Evolutionary conservation across 1,140 invertebrate species (phyloP).

Genomic region (Matsumurasca onukii): DNA sequence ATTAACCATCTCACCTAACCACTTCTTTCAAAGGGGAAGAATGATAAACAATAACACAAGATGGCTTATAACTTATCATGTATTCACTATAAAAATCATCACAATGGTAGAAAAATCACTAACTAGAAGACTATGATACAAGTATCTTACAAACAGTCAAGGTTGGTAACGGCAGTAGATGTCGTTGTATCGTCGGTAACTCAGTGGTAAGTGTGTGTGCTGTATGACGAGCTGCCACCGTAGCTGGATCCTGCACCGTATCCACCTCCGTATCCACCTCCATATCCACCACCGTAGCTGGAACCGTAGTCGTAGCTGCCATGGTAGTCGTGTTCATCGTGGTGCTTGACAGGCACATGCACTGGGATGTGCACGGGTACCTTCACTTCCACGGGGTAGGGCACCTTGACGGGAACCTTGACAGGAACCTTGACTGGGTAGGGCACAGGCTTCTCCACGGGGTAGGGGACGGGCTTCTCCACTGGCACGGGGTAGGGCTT

Average conservation of each 20-base stretch:
- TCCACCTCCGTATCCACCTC: conserved; percentile 39
- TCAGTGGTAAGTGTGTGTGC: background rate
- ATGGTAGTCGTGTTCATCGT: conserved; percentile 48
- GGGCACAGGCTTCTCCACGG: conserved; percentile 60
- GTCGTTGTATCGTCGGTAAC: background rate
- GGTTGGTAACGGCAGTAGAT: no score
- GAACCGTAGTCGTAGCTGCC: conserved; percentile 39
- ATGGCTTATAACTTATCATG: no score
- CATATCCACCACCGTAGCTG: conserved; percentile 41
- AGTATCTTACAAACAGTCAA: background rate
- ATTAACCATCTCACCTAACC: no score
- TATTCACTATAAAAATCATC: conserved; percentile 24
- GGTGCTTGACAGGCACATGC: conserved; percentile 49
- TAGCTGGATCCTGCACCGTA: conserved; percentile 43
- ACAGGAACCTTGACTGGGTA: conserved; percentile 60
- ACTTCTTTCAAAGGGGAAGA: no score
- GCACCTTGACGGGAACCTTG: conserved; percentile 48
- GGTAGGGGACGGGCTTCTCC: conserved; percentile 77
- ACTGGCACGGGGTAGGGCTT: conserved; percentile 55
- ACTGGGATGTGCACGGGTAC: conserved; percentile 61
- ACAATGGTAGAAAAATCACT: no score
- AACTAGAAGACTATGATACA: no score
- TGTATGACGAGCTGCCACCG: conserved; percentile 36
- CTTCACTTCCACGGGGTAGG: conserved; percentile 48
- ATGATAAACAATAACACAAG: no score